phyloP scores from a whole-genome alignment of 2,113 vertebrate species.

The Scalopus aquaticus region DNA sequence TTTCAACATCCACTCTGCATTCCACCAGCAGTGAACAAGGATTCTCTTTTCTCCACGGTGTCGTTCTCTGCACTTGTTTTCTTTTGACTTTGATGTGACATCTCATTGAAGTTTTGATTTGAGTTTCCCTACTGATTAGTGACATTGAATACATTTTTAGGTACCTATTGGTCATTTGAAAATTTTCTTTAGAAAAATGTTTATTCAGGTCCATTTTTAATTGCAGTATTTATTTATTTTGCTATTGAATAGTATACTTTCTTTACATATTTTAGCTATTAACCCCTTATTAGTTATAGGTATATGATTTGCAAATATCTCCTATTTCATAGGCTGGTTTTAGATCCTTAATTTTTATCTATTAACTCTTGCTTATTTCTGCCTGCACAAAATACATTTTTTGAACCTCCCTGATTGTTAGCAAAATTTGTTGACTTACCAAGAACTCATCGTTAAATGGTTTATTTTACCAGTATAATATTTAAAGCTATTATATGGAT shows the following conservation, averaged over 20 bases:
- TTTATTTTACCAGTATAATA: not conserved
- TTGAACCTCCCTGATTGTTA: not conserved
- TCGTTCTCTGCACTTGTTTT: not conserved
- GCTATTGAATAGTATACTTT: not conserved
- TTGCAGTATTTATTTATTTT: not conserved
- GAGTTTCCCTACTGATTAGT: not conserved
- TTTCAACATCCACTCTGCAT: not conserved
- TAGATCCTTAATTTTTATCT: not conserved
- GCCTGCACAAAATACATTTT: not conserved
- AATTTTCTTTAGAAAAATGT: not conserved
- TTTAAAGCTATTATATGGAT: not conserved
- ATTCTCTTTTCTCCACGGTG: not conserved
- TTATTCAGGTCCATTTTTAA: not conserved
- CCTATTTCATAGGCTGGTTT: not conserved
- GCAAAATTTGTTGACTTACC: not conserved
- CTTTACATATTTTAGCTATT: not conserved
- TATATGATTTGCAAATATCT: not conserved
- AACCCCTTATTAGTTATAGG: not conserved
- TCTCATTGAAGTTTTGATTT: not conserved
- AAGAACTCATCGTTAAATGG: not conserved
- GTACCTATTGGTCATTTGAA: not conserved
- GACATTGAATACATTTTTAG: not conserved
- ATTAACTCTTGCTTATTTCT: not conserved
- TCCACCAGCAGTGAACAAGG: not conserved
- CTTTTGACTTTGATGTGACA: not conserved